phyloP scores from a whole-genome alignment of 2,888 invertebrate genomes.

The Liopterus haemorrhoidalis region DNA sequence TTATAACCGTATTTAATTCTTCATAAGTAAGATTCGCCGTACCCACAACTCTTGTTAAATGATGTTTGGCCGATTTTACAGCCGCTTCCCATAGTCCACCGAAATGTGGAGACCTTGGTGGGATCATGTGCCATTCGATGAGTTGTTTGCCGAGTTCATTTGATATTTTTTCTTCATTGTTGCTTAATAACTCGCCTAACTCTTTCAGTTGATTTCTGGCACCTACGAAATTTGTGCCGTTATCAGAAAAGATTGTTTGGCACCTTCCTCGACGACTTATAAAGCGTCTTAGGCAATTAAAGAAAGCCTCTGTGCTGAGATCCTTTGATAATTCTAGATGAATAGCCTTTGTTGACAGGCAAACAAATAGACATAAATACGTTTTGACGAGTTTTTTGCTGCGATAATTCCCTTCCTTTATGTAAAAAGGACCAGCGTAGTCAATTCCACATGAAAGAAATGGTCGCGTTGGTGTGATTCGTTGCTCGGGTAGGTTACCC shows the following conservation, averaged over 20 bases:
- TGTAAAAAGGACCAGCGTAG: conserved; percentile 27
- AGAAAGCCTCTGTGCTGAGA: conserved; percentile 24
- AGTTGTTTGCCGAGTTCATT: neutral
- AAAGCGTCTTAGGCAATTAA: conserved; percentile 28
- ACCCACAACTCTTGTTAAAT: conserved; percentile 24
- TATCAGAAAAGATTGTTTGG: conserved; percentile 23
- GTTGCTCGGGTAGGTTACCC: conserved; percentile 28
- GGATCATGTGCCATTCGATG: conserved; percentile 29
- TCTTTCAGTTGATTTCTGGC: conserved; percentile 24
- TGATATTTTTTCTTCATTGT: conserved; percentile 4
- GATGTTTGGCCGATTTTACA: conserved; percentile 29
- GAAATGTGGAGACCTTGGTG: conserved; percentile 28
- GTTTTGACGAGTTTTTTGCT: conserved; percentile 14
- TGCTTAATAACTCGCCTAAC: neutral
- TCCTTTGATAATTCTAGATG: conserved; percentile 27
- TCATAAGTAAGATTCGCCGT: conserved; percentile 22
- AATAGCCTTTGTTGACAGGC: conserved; percentile 26
- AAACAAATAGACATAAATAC: conserved; percentile 25
- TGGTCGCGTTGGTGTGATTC: conserved; percentile 18
- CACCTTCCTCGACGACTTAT: conserved; percentile 21
- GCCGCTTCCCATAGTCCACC: conserved; percentile 31
- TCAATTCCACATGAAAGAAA: conserved; percentile 29
- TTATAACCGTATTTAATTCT: conserved; percentile 27
- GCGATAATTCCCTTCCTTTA: conserved; percentile 14
- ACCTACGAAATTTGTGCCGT: conserved; percentile 31